Conservation (phyloP, 2,113 vertebrate species). For the Rana temporaria region DNA sequence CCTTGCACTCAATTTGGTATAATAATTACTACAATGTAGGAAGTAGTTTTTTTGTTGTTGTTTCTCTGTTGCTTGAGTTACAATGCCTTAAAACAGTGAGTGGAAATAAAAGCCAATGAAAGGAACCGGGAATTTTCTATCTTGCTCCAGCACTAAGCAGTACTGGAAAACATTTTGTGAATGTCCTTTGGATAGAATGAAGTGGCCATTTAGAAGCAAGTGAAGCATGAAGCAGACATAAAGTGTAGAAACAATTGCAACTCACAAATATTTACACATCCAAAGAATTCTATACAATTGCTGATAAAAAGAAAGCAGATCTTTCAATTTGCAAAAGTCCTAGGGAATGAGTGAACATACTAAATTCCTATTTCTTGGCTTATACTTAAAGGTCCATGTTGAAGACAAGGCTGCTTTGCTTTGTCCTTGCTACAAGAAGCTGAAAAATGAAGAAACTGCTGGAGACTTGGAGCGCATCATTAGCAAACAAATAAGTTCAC, state of each 20-base stretch:
- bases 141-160: not conserved
- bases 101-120: conserved; percentile 16
- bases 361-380: conserved; percentile 10
- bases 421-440: not conserved
- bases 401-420: not conserved
- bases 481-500: not conserved
- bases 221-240: conserved; percentile 41
- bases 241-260: conserved; percentile 11
- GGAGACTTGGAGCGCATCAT: not conserved
- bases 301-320: conserved; percentile 18
- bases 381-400: not conserved
- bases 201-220: conserved; percentile 29
- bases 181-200: conserved; percentile 15
- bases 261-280: conserved; percentile 38
- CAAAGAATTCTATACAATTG: conserved; percentile 36
- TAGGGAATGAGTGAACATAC: conserved; percentile 22
- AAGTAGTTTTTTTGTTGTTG: not conserved
- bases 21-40: not conserved
- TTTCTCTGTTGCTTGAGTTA: conserved; percentile 22
- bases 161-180: conserved; percentile 27
- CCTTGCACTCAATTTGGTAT: not conserved
- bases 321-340: not conserved
- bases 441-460: not conserved
- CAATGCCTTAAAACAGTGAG: conserved; percentile 1
- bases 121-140: not conserved